Evolutionary conservation across 2,888 invertebrate species (phyloP).

Genomic region (Drosophila tanythrix): DNA sequence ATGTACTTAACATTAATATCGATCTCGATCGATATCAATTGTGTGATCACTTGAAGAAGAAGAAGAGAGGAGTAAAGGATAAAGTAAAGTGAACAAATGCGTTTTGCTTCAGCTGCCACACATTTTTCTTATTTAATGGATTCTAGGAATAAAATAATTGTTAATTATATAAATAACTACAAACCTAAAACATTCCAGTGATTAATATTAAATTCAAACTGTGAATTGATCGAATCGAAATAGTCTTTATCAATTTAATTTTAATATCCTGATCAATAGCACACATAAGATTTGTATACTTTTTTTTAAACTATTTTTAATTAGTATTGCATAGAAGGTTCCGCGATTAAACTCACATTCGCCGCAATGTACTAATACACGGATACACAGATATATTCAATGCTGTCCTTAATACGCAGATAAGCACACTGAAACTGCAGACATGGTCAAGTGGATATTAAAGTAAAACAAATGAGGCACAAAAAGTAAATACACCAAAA

Average conservation of each 20-base stretch:
- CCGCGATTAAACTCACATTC: constrained; percentile 7
- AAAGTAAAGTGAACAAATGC: no score
- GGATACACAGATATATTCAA: not conserved
- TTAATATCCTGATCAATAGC: not conserved
- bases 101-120: no score
- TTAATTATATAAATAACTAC: not conserved
- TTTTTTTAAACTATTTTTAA: not conserved
- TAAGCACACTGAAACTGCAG: constrained; percentile 5
- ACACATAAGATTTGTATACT: not conserved
- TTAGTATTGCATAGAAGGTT: not conserved
- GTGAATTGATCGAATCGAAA: not conserved
- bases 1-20: no score
- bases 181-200: not conserved
- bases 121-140: no score
- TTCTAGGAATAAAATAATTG: not conserved
- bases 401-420: constrained; percentile 5
- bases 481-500: constrained; percentile 58
- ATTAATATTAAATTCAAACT: not conserved
- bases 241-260: not conserved
- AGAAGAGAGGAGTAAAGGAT: no score
- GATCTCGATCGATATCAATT: no score
- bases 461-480: constrained; percentile 66
- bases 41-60: no score
- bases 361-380: constrained; percentile 3
- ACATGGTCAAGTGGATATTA: constrained; percentile 61